phyloP scores from a whole-genome alignment of 2,888 invertebrate species.

The Apoda limacodes region DNA sequence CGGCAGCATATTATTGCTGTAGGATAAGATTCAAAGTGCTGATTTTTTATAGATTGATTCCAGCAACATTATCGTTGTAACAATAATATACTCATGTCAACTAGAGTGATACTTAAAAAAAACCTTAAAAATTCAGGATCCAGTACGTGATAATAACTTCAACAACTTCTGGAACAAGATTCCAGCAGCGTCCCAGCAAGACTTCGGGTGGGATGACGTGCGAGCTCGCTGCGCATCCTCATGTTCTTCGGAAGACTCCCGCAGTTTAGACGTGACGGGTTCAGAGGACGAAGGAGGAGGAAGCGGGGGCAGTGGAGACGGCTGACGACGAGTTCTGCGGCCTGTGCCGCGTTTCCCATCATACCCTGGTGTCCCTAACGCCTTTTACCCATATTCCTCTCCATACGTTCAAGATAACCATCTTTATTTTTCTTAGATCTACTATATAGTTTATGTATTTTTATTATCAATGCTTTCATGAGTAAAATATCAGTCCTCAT shows the following conservation, averaged over 20 bases:
- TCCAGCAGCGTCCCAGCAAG: slow-evolving; percentile 38
- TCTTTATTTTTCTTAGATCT: slow-evolving; percentile 45
- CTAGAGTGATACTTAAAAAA: no score
- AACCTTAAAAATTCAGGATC: no score
- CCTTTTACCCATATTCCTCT: slow-evolving; percentile 36
- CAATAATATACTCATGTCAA: no score
- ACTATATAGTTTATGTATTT: background rate
- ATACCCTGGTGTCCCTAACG: slow-evolving; percentile 31
- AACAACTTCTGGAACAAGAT: slow-evolving; percentile 63
- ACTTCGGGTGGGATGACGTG: slow-evolving; percentile 46
- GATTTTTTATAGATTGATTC: no score
- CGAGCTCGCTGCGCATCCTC: slow-evolving; percentile 44
- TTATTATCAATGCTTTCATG: background rate
- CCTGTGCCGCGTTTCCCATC: slow-evolving; percentile 64
- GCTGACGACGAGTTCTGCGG: slow-evolving; percentile 63
- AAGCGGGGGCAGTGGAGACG: slow-evolving; percentile 33
- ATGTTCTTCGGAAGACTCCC: slow-evolving; percentile 58
- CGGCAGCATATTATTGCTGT: no score
- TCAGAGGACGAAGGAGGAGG: slow-evolving; percentile 61
- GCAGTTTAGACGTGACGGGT: slow-evolving; percentile 64
- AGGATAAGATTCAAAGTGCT: no score
- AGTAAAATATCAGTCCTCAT: no score
- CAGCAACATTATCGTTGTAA: no score
- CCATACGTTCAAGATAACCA: slow-evolving; percentile 42
- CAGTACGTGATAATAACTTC: slow-evolving; percentile 49